Base-by-base conservation (phyloP, 2,113 vertebrate genomes). In the Cariama cristata region DNA sequence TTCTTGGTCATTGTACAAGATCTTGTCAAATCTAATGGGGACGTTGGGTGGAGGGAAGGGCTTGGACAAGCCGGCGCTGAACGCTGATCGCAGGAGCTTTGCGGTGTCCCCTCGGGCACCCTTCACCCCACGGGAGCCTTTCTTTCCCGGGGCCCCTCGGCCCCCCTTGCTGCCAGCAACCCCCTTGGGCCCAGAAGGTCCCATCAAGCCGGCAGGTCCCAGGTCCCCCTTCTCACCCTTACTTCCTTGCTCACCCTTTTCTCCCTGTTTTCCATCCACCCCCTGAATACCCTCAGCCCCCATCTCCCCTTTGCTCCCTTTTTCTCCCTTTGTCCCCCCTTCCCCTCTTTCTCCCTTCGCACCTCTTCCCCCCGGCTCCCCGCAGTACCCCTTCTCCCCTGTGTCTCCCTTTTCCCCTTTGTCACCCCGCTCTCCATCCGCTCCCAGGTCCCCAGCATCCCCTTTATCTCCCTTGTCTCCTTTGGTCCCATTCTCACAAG, bases 11-110 rank as follows among this genome's bases (percentile, higher is more conserved):
- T 99, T 98, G 98, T 99, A 99, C 92, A 99, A 98, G 79, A 99
- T 91, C 97, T 99, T 99, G 97, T 99, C 99, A 6, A 99, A 99
- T 59, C 98, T 97, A 50, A 99, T 98, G 5, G 99, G 99, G 53
- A 96, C 96, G 44, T 99, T 99, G 12, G 99, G 99, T 0, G 99
- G 98, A 20, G 99, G 99, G 95, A 99, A 99, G 33, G 99, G 99
- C 90, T 98, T 99, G 38, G 98, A 99, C n/a, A 99, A 97, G 27
- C 99, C 99, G 0, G 99, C 99, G 6, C 99, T 99, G 97, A 99
- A 99, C 8, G 99, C 99, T 0, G 99, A 99, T n/a, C 97, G 98
- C 5, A 93, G 97, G 11, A 87, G 76, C 19, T 76, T 94, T 19
- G 92, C 7, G 2, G 71, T 45, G 20, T 98, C 98, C 2, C 99